phyloP scores from a whole-genome alignment of 2,888 invertebrate species.

The Caenorhabditis japonica region DNA sequence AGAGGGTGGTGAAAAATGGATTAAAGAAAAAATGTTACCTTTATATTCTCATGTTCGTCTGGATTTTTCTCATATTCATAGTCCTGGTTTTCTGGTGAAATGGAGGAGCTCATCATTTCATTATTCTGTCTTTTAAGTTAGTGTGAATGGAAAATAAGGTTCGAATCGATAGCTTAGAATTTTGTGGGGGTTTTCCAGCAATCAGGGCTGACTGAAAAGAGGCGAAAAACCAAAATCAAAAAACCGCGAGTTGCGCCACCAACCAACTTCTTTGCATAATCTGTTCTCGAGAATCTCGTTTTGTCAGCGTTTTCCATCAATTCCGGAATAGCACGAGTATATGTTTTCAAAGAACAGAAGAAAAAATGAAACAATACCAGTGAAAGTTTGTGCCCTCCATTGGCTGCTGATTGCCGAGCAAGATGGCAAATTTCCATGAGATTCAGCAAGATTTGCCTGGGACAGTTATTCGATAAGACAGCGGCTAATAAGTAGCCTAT shows the following conservation, averaged over 20 bases:
- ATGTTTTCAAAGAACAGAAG: conserved; percentile 45
- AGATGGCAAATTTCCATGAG: too few relatives aligned
- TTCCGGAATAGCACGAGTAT: conserved; percentile 17
- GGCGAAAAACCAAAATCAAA: conserved; percentile 40
- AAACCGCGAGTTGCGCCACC: conserved; percentile 19
- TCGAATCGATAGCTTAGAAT: conserved; percentile 2
- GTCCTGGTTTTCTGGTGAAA: conserved; percentile 16
- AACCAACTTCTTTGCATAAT: conserved; percentile 35
- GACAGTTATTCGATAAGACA: too few relatives aligned
- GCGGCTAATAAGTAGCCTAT: too few relatives aligned
- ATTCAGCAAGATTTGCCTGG: too few relatives aligned
- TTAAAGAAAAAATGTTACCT: conserved; percentile 9
- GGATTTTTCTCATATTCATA: conserved; percentile 13
- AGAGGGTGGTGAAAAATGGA: too few relatives aligned
- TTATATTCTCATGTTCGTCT: conserved; percentile 21
- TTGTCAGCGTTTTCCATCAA: conserved; percentile 5
- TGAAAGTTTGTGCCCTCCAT: background rate
- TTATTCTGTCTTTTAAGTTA: background rate
- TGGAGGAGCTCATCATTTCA: conserved; percentile 20
- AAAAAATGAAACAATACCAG: background rate
- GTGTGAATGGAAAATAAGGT: background rate
- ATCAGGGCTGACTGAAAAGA: conserved; percentile 9
- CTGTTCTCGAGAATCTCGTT: conserved; percentile 14
- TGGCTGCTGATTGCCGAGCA: too few relatives aligned
- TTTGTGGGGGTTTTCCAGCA: too few relatives aligned